Conservation (phyloP, 2,888 invertebrate genomes). For the Hydrotaea diabolus region DNA sequence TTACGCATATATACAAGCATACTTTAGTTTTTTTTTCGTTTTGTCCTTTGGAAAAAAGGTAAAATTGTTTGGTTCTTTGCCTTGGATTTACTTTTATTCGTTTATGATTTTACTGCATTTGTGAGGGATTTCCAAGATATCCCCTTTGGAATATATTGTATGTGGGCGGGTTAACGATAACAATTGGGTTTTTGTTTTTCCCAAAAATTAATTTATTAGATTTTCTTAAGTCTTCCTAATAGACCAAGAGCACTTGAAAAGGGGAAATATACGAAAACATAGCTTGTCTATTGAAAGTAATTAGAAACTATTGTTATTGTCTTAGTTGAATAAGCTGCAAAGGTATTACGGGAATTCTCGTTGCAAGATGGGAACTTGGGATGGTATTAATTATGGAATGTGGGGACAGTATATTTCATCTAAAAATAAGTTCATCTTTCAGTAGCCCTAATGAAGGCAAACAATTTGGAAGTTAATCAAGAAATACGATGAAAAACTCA, state of each 20-base stretch:
- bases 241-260: not conserved
- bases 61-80: not conserved
- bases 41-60: not conserved
- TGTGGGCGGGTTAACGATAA: not conserved
- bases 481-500: not conserved
- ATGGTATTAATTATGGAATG: not conserved
- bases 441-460: not conserved
- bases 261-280: not conserved
- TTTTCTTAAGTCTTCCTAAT: slow-evolving; percentile 6
- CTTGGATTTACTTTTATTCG: not conserved
- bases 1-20: not conserved
- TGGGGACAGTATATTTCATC: not conserved
- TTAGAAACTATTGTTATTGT: not conserved
- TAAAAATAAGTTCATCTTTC: not conserved
- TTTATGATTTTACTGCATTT: not conserved
- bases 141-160: not conserved
- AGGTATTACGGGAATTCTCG: not conserved
- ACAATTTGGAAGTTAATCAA: not conserved
- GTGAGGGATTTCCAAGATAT: not conserved
- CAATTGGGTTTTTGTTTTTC: not conserved
- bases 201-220: slow-evolving; percentile 8
- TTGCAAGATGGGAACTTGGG: not conserved
- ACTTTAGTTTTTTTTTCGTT: no score
- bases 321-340: not conserved
- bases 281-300: not conserved